A percentile compares a stretch with the other conserved stretches of the same genome.
Conservation (phyloP, 2,888 invertebrate genomes). For the Pyrrhia umbra region DNA sequence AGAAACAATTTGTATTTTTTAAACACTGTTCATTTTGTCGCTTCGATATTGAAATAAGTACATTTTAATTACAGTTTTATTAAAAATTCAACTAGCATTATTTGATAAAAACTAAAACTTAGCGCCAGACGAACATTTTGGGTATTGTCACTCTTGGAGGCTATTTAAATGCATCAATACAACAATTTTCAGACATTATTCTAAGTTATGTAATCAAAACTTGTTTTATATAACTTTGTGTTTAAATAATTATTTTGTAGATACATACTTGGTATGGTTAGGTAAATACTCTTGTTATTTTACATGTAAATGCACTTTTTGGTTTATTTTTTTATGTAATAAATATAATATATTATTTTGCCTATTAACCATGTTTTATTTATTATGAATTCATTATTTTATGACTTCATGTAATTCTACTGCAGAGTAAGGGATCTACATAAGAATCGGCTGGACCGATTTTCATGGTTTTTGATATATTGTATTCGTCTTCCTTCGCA, state of each 20-base stretch:
- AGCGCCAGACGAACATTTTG: neutral
- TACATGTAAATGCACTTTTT: slow-evolving; percentile 42
- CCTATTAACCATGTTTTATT: slow-evolving; percentile 46
- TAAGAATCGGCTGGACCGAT: too few relatives aligned
- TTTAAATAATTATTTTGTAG: slow-evolving; percentile 26
- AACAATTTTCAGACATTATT: slow-evolving; percentile 13
- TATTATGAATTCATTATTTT: neutral
- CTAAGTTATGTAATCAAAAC: slow-evolving; percentile 1
- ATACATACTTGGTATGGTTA: slow-evolving; percentile 30
- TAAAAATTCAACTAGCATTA: too few relatives aligned
- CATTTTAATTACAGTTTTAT: too few relatives aligned
- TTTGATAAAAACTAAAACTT: too few relatives aligned
- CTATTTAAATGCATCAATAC: neutral
- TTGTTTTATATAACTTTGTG: slow-evolving; percentile 6
- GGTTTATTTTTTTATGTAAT: slow-evolving; percentile 57
- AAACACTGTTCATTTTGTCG: too few relatives aligned
- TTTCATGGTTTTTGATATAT: too few relatives aligned
- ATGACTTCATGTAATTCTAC: too few relatives aligned
- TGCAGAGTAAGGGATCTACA: too few relatives aligned
- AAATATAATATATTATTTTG: slow-evolving; percentile 72
- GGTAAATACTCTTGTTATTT: slow-evolving; percentile 52
- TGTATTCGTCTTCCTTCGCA: too few relatives aligned
- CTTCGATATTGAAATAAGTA: too few relatives aligned
- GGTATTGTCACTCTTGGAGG: neutral
- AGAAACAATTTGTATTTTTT: too few relatives aligned